Evolutionary conservation across 2,797 vertebrate genomes (phyloP), one percentile per base, ranked within the genome.

Genomic region (Myotis pilosus): DNA sequence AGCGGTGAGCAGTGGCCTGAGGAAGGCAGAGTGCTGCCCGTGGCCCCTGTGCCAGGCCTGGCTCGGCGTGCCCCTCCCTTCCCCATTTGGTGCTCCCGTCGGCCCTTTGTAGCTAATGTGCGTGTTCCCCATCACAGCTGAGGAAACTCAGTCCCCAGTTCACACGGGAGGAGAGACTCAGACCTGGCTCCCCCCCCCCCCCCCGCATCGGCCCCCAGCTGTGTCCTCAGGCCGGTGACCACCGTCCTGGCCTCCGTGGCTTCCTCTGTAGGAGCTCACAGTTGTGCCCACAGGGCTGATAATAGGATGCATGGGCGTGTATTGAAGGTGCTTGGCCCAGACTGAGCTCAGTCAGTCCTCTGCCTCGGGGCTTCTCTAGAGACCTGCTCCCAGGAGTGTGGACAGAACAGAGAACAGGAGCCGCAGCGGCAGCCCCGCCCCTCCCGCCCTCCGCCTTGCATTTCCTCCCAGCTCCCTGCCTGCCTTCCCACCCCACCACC

Each of bases 1-100:
- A 97, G 92, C 95, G 83, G 99, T 99, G 96, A 99, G 99, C 97
- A 89, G 33, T 30, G 87, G 30, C 30, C 28, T 2, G 25, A 36
- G 49, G 72, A 49, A 30, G 17, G 51, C 9, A 6, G 8, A 22
- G 5, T 4, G 17, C 41, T 9, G 13, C 16, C 49, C 2, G 0
- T n/a, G 3, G 9, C 38, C 44, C 30, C 5, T 8, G 8, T 12
- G 20, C 80, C 10, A 0, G 22, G 62, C 33, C 33, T 20, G 36
- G 30, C 13, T 4, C 5, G 1, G 44, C 44, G 47, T 19, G 3
- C 13, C 25, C 0, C 4, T 17, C 41, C 28, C 25, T 8, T 36
- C 38, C 38, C 53, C 17, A 0, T 5, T 0, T 16, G 28, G 38
- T 25, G 38, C 41, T 81, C 13, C 10, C 0, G 2, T 30, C 28